Percentiles rank a stretch among this genome's conserved stretches.
phyloP scores from a whole-genome alignment of 1,140 invertebrate species.

The Zaprionus vittiger region DNA sequence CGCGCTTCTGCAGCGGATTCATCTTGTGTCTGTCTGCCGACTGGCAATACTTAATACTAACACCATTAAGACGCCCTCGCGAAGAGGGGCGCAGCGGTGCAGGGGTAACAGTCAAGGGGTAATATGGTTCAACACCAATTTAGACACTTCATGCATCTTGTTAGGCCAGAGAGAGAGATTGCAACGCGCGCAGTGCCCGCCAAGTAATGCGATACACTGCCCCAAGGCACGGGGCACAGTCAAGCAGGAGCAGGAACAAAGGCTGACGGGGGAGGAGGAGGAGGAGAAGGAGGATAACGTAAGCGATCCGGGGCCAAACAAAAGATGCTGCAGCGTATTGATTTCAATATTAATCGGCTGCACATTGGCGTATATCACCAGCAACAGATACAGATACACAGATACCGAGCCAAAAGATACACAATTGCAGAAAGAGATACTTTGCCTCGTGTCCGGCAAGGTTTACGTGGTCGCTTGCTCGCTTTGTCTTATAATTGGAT shows the following conservation, averaged over 20 bases:
- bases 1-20: not conserved
- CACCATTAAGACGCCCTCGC: slow-evolving; percentile 17
- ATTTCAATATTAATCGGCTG: slow-evolving; percentile 71
- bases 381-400: slow-evolving; percentile 19
- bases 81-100: not conserved
- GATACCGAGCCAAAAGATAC: not conserved
- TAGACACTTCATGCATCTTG: slow-evolving; percentile 84
- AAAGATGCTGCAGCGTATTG: slow-evolving; percentile 70
- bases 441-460: slow-evolving; percentile 11
- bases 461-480: slow-evolving; percentile 57
- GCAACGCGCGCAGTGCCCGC: not conserved
- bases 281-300: not conserved
- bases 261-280: not conserved
- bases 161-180: slow-evolving; percentile 58
- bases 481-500: slow-evolving; percentile 83
- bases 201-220: slow-evolving; percentile 8
- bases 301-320: slow-evolving; percentile 35
- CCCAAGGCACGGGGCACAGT: slow-evolving; percentile 3
- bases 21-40: not conserved
- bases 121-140: slow-evolving; percentile 84
- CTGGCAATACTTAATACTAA: slow-evolving; percentile 9
- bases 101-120: slow-evolving; percentile 43
- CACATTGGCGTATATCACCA: slow-evolving; percentile 52
- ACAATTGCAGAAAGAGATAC: slow-evolving; percentile 15
- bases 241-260: not conserved